These are phyloP conservation scores for Torymus aiolomorphi DNA, from an alignment of 2,888 invertebrate species.

Conservation along the genomic window DNA sequence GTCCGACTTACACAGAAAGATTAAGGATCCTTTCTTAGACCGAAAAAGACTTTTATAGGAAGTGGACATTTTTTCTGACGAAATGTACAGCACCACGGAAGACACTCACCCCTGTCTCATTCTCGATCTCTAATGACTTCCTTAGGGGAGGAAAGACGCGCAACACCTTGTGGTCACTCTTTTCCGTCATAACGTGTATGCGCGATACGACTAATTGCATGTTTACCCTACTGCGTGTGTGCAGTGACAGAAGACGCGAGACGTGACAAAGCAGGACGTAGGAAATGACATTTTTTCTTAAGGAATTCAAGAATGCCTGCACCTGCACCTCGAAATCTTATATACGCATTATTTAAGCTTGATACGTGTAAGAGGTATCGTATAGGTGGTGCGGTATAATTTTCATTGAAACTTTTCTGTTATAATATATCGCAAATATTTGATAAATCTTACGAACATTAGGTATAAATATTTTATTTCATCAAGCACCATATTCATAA, in stretches of 20 bases:
- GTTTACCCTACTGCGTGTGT: constrained; percentile 60
- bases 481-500: no score
- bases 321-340: constrained; percentile 24
- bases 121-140: constrained; percentile 56
- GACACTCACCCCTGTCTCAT: constrained; percentile 13
- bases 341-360: no score
- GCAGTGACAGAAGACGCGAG: constrained; percentile 9
- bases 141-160: constrained; percentile 19
- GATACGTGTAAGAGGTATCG: no score
- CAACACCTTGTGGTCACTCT: constrained; percentile 60
- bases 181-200: constrained; percentile 56
- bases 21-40: constrained; percentile 33
- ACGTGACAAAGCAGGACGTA: constrained; percentile 42
- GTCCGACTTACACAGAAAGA: constrained; percentile 44
- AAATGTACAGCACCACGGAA: constrained; percentile 16
- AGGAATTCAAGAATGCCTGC: constrained; percentile 47
- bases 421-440: no score
- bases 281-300: constrained; percentile 54
- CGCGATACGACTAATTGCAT: constrained; percentile 65
- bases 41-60: constrained; percentile 39
- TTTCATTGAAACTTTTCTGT: no score
- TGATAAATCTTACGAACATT: no score
- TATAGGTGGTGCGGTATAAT: no score
- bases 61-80: constrained; percentile 35
- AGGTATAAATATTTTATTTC: no score